Evolutionary conservation across 64 coral and sea anemone species (phyloP).

Genomic region (Pocillopora verrucosa): DNA sequence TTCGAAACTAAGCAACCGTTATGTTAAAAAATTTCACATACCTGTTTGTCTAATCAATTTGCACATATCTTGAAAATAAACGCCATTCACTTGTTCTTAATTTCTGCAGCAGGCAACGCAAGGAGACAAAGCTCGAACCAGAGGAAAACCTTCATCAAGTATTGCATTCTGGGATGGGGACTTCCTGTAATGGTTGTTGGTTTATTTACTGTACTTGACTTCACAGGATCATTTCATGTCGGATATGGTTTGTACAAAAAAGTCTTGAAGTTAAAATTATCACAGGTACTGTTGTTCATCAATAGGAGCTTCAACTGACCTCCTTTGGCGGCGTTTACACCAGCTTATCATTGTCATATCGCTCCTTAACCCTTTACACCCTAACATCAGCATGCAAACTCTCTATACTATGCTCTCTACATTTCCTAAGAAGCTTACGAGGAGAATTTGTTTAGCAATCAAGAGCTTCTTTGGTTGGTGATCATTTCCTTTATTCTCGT

Average conservation of each 20-base stretch:
- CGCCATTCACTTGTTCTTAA: neutral
- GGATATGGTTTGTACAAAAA: conserved; percentile 20
- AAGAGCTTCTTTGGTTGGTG: too few species aligned
- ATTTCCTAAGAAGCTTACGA: too few species aligned
- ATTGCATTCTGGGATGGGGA: conserved; percentile 7
- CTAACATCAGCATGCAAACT: too few species aligned
- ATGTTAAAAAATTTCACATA: too few species aligned
- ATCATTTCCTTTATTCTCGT: too few species aligned
- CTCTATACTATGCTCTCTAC: too few species aligned
- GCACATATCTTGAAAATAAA: neutral
- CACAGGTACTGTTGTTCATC: neutral
- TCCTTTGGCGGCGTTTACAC: too few species aligned
- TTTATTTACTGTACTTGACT: neutral
- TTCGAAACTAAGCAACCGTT: too few species aligned
- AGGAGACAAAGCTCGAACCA: neutral
- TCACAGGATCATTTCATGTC: neutral
- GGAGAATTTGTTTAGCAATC: too few species aligned
- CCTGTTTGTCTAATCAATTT: too few species aligned
- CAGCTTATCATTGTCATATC: too few species aligned
- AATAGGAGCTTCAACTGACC: neutral
- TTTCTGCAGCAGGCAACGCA: conserved; percentile 4
- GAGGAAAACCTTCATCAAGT: conserved; percentile 30
- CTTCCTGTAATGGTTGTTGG: neutral
- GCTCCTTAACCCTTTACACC: too few species aligned
- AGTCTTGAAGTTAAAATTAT: neutral